These are phyloP conservation scores for Forbesichthys agassizii DNA, from an alignment of 2,113 vertebrate species.

Conservation along the genomic window DNA sequence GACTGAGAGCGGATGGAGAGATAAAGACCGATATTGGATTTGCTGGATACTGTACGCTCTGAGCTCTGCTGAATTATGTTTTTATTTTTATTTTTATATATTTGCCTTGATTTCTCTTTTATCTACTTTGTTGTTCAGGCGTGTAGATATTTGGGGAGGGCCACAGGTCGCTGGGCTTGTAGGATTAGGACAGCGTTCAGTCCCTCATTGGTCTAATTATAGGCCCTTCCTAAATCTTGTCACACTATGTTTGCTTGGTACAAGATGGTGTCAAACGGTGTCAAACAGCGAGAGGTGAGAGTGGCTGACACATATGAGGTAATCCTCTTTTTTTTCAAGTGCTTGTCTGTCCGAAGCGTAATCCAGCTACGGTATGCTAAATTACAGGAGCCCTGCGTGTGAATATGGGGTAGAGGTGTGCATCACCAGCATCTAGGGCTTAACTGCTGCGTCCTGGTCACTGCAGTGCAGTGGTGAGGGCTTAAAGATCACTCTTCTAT, in stretches of 20 bases:
- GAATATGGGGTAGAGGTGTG: conserved; percentile 35
- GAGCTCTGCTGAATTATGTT: conserved; percentile 54
- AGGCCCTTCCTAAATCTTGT: conserved; percentile 30
- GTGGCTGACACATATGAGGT: conserved; percentile 51
- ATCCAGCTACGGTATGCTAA: conserved; percentile 51
- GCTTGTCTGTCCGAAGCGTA: conserved; percentile 49
- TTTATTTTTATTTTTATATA: conserved; percentile 23
- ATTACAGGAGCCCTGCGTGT: conserved; percentile 36
- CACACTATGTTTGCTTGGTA: conserved; percentile 57
- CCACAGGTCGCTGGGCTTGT: conserved; percentile 63
- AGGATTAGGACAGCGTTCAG: conserved; percentile 62
- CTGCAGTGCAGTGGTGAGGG: conserved; percentile 44
- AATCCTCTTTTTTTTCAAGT: conserved; percentile 66
- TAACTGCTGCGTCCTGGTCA: conserved; percentile 50
- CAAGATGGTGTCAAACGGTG: conserved; percentile 47
- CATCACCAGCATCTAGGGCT: conserved; percentile 39
- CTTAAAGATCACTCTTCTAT: conserved; percentile 56
- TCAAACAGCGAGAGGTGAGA: conserved; percentile 63
- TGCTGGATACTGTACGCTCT: conserved; percentile 50
- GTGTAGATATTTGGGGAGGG: conserved; percentile 43
- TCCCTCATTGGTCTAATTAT: conserved; percentile 71
- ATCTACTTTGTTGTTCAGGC: conserved; percentile 51
- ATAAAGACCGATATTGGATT: conserved; percentile 70
- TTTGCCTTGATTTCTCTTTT: conserved; percentile 65
- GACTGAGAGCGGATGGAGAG: conserved; percentile 76